phyloP scores from a whole-genome alignment of 2,113 vertebrate genomes.

The Canis aureus region DNA sequence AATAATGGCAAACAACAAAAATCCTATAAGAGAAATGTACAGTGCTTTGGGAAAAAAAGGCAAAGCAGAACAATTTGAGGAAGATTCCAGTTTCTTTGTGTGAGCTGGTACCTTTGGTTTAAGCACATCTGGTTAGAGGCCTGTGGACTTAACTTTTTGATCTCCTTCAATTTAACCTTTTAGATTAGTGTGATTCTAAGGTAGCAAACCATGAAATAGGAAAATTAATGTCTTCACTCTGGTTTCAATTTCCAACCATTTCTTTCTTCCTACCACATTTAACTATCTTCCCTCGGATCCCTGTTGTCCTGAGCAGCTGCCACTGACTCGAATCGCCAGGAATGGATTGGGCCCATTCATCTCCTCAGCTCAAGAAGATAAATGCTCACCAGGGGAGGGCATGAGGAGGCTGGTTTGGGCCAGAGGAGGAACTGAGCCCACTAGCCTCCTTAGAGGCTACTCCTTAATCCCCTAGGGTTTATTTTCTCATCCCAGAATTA shows the following conservation, averaged over 20 bases:
- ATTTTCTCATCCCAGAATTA: background rate
- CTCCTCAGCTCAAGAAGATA: background rate
- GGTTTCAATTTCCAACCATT: background rate
- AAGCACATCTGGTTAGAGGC: background rate
- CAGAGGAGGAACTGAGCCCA: background rate
- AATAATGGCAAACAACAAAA: background rate
- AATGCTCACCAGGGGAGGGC: background rate
- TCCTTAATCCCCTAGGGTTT: background rate
- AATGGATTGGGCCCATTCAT: background rate
- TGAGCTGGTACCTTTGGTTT: background rate
- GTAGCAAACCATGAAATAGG: conserved; percentile 8
- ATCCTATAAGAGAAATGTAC: background rate
- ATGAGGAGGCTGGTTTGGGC: fast-evolving
- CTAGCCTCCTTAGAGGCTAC: background rate
- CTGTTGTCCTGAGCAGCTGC: background rate
- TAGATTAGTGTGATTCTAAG: background rate
- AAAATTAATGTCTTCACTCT: conserved; percentile 17
- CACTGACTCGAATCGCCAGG: background rate
- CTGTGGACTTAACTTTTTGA: background rate
- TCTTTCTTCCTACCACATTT: background rate
- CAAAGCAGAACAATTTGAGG: background rate
- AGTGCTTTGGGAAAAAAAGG: background rate
- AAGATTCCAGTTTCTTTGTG: background rate
- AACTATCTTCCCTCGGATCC: background rate
- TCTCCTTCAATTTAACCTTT: background rate